phyloP scores from a whole-genome alignment of 2,113 vertebrate genomes.

The Trochalopteron elliotii region DNA sequence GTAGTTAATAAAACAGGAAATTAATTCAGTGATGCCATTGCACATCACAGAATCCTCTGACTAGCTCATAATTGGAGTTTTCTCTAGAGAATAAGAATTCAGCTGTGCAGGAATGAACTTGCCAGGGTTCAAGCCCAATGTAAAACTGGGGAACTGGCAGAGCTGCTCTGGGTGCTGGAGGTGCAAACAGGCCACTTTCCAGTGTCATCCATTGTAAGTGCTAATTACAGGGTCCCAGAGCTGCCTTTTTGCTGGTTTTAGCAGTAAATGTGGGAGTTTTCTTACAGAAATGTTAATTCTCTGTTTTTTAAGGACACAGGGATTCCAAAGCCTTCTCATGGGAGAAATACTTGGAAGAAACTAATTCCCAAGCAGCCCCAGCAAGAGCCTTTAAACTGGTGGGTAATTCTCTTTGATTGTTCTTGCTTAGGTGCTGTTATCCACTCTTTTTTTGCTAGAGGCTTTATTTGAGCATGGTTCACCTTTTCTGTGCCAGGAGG shows the following conservation, averaged over 20 bases:
- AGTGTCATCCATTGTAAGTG: neutral
- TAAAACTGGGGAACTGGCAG: neutral
- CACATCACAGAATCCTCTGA: neutral
- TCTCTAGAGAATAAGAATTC: neutral
- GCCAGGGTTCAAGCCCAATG: neutral
- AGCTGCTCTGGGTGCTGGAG: neutral
- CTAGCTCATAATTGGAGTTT: neutral
- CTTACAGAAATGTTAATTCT: neutral
- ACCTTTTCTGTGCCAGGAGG: neutral
- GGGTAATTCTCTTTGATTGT: conserved; percentile 11
- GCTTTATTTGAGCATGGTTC: neutral
- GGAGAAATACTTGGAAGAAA: conserved; percentile 90
- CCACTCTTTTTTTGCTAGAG: neutral
- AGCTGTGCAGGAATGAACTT: neutral
- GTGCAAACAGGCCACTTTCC: neutral
- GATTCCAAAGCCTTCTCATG: conserved; percentile 85
- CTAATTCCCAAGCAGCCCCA: conserved; percentile 85
- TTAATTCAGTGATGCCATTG: neutral
- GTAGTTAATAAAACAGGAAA: neutral
- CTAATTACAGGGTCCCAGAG: neutral
- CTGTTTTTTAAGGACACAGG: conserved; percentile 75
- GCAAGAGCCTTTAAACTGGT: conserved; percentile 90
- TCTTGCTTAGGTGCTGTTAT: neutral
- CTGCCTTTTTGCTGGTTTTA: neutral
- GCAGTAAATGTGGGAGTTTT: neutral